Base-by-base conservation (phyloP, 2,888 invertebrate species). In the Diadegma fenestrale region DNA sequence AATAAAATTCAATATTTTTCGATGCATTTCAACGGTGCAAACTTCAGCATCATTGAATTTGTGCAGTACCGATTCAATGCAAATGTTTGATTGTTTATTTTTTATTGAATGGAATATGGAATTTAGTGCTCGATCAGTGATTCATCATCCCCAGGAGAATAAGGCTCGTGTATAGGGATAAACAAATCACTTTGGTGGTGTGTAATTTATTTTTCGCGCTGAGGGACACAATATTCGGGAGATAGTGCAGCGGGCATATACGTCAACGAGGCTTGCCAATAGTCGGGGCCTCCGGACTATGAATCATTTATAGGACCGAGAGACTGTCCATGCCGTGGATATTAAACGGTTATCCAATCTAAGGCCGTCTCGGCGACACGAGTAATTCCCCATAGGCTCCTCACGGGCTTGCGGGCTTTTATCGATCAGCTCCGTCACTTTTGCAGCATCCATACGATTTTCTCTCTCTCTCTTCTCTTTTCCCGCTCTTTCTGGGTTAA, bases 301-400 rank as follows among this genome's bases (percentile, higher is more conserved):
- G 84, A 89, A 89, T 89, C 89, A 89, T 87, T 88, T 73, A 73
- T 71, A 63, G 75, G 79, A 87, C 85, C 86, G 80, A 30, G 79
- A 48, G 73, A 80, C 66, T 78, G 76, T 30, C 54, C 75, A 78
- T 86, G 83, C 87, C 87, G 43, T 63, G 78, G 63, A 81, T 81
- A 87, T 87, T 88, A 89, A 88, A 89, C 81, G 89, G 89, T 88
- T 86, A 85, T 84, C 85, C 82, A 48, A 77, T 72, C 77, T 80
- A 66, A 81, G 54, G 82, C 72, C n/a, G 76, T 61, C 64, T 82
- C 64, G 78, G 80, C 69, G 71, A 64, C 41, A 37, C 43, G 73
- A 78, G 84, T 85, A 85, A 87, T 75, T 86, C 83, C 88, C 81
- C 72, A 82, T 87, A 80, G 81, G 76, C 82, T 48, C 80, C 68